Conservation (phyloP, 2,888 invertebrate genomes). For the Thecophora atra region DNA sequence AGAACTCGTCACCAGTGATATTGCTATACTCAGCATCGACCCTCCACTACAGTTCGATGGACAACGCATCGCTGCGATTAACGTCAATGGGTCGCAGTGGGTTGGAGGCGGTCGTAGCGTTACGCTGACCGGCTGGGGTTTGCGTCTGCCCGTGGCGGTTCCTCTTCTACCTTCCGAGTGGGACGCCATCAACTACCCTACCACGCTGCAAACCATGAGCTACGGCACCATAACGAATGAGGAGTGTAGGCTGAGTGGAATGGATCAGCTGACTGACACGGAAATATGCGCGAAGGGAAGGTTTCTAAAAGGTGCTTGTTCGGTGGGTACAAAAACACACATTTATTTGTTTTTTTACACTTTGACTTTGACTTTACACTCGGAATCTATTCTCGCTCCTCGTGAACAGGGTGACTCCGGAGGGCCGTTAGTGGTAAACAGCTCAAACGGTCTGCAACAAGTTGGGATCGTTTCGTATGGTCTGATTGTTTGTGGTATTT, state of each 20-base stretch:
- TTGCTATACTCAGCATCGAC: conserved; percentile 57
- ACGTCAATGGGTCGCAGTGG: conserved; percentile 46
- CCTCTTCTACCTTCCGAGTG: conserved; percentile 51
- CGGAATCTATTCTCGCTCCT: no score
- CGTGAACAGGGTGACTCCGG: conserved; percentile 63
- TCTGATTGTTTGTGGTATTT: conserved; percentile 54
- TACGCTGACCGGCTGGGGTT: conserved; percentile 63
- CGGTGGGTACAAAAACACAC: conserved; percentile 51
- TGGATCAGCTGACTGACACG: conserved; percentile 55
- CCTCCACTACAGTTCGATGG: conserved; percentile 54
- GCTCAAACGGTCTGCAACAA: conserved; percentile 49
- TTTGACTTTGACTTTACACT: not conserved
- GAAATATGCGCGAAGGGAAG: conserved; percentile 60
- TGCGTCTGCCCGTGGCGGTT: conserved; percentile 53
- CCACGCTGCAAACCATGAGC: conserved; percentile 55
- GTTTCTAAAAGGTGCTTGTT: conserved; percentile 56
- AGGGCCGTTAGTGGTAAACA: conserved; percentile 58
- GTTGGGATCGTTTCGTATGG: conserved; percentile 64
- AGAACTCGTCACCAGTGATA: conserved; percentile 57
- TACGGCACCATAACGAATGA: conserved; percentile 59
- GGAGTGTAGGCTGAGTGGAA: conserved; percentile 53
- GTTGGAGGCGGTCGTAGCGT: conserved; percentile 54
- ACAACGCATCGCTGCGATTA: conserved; percentile 63
- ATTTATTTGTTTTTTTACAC: conserved; percentile 1
- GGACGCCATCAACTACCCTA: conserved; percentile 53